Evolutionary conservation across 2,888 invertebrate species (phyloP), one percentile per base, ranked within the genome.

Genomic region (Saturnia pavonia): DNA sequence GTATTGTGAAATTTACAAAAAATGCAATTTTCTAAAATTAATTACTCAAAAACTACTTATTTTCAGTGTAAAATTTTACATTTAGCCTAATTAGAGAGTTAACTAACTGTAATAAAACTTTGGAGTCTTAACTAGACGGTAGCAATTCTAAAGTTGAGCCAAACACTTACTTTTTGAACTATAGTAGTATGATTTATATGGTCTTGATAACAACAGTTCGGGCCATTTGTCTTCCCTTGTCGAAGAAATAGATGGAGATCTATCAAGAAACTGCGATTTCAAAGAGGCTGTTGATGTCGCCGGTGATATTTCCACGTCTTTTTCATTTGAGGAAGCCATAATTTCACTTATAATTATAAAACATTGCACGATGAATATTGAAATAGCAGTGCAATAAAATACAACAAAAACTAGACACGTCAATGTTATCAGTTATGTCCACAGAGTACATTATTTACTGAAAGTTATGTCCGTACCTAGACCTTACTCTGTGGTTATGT

Each of bases 151-250:
- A 34, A 34, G 34, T 6, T 34, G 34, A 34, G 34, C 34, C 6
- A 70, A 69, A 63, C 78, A 91, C 93, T 93, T 87, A 94, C 94
- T 84, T 77, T 88, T 89, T 69, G 90, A 85, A 79, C 87, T 90
- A 80, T 89, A 92, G 76, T 85, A 92, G 79, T 91, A 91, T 1
- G 91, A 92, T 78, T 88, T 91, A 72, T 91, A 87, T 34, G 94
- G 94, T 79, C 85, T 89, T 69, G 94, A 90, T 78, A 94, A 76
- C 76, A 94, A 81, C 74, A 94, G 85, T 86, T 94, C 94, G 79
- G 94, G 94, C 94, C 94, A 94, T 88, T 89, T 93, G 80, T 94
- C 93, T 75, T 90, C 91, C 73, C 77, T 91, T 48, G 84, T 80
- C 63, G 93, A 92, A 43, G 91, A 80, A 74, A 88, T 83, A 48